Evolutionary conservation across 2,888 invertebrate genomes (phyloP).

Genomic region (Scelioninae gen. 1): DNA sequence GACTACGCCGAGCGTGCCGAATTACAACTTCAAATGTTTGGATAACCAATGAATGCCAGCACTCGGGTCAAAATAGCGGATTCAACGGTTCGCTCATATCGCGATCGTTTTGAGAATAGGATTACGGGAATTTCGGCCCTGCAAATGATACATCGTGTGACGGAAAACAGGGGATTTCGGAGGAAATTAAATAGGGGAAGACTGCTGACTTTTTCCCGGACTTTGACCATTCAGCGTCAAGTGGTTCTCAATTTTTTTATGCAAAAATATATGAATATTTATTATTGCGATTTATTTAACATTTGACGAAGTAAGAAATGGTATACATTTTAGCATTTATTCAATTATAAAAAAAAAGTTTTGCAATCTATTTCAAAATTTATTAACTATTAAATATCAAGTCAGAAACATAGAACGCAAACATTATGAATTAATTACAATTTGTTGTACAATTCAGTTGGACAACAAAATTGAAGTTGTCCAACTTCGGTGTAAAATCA

Average conservation of each 20-base stretch:
- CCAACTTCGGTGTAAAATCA: conserved; percentile 9
- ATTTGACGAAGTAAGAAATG: no score
- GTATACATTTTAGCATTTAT: no score
- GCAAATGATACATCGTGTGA: conserved; percentile 42
- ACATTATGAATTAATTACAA: no score
- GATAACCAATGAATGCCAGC: conserved; percentile 23
- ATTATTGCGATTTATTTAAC: no score
- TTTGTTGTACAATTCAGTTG: no score
- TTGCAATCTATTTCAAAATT: no score
- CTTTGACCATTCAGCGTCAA: conserved; percentile 17
- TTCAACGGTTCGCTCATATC: conserved; percentile 48
- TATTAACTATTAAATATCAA: no score
- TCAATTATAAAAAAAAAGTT: no score
- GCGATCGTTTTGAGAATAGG: conserved; percentile 58
- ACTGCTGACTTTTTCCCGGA: conserved; percentile 1
- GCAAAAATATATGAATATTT: no score
- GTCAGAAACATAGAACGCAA: no score
- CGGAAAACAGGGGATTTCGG: conserved; percentile 23
- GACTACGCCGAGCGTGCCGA: conserved; percentile 26
- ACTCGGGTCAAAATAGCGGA: conserved; percentile 43
- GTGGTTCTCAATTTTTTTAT: no score
- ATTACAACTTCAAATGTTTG: conserved; percentile 41
- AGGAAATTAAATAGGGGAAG: conserved; percentile 43
- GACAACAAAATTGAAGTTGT: no score
- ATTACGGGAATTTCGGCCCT: conserved; percentile 46